Conservation (phyloP, 2,888 invertebrate genomes). For the Philereme vetulata region DNA sequence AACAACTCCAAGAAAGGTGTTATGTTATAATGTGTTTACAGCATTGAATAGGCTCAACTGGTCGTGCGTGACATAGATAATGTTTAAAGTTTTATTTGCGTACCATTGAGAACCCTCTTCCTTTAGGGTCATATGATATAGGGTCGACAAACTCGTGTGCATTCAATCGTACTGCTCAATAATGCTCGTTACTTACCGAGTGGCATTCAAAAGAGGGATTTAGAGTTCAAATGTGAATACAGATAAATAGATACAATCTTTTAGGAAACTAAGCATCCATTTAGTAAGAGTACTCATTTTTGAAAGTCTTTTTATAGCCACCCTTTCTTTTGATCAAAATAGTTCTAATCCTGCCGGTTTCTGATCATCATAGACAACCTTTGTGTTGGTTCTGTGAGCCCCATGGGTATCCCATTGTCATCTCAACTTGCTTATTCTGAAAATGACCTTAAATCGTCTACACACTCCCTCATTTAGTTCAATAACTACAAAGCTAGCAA, state of each 20-base stretch:
- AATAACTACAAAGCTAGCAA: too few relatives aligned
- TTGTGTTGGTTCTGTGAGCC: too few relatives aligned
- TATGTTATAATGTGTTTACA: constrained; percentile 36
- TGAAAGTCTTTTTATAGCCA: constrained; percentile 9
- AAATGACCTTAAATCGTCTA: too few relatives aligned
- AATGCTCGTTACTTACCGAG: constrained; percentile 43
- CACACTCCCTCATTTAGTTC: too few relatives aligned
- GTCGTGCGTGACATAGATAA: constrained; percentile 72
- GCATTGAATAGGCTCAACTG: constrained; percentile 52
- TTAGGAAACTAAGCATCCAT: constrained; percentile 29
- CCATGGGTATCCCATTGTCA: too few relatives aligned
- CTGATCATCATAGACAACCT: too few relatives aligned
- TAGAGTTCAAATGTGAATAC: constrained; percentile 40
- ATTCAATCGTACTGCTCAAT: constrained; percentile 60
- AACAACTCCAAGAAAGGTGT: constrained; percentile 16
- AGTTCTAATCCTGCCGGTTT: too few relatives aligned
- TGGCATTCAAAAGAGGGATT: constrained; percentile 53
- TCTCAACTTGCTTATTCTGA: too few relatives aligned
- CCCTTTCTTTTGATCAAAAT: too few relatives aligned
- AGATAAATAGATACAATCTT: constrained; percentile 1
- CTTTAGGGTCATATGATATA: constrained; percentile 66
- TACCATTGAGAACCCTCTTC: constrained; percentile 70
- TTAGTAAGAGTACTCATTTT: constrained; percentile 28
- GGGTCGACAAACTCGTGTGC: constrained; percentile 73
- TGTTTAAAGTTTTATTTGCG: constrained; percentile 58